Conservation (phyloP, 2,888 invertebrate species). For the Acronicta alni region DNA sequence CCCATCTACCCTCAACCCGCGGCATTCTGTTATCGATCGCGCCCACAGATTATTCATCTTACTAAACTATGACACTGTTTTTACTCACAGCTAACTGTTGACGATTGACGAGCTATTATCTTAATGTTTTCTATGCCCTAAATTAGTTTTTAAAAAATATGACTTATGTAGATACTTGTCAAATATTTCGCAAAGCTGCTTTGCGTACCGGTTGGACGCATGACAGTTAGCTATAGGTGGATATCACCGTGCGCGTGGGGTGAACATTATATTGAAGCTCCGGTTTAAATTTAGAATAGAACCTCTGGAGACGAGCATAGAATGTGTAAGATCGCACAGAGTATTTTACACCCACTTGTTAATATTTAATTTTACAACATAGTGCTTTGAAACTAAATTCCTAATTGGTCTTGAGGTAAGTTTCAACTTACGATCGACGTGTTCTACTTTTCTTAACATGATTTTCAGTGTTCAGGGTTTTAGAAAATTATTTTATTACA, state of each 20-base stretch:
- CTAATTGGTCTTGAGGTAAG: slow-evolving; percentile 2
- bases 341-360: slow-evolving; percentile 7
- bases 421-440: too few species aligned
- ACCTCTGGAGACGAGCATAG: slow-evolving; percentile 12
- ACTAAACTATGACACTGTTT: slow-evolving; percentile 74
- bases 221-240: slow-evolving; percentile 9
- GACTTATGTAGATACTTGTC: background rate
- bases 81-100: slow-evolving; percentile 52
- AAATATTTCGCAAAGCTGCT: background rate
- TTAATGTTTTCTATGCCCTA: slow-evolving; percentile 15
- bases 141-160: background rate
- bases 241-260: slow-evolving; percentile 10
- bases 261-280: slow-evolving; percentile 14
- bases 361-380: slow-evolving; percentile 4
- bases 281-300: slow-evolving; percentile 44
- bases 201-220: slow-evolving; percentile 8
- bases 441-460: background rate
- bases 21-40: slow-evolving; percentile 83
- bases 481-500: too few species aligned
- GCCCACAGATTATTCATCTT: slow-evolving; percentile 86
- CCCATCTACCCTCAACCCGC: slow-evolving; percentile 65
- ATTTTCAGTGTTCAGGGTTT: slow-evolving; percentile 6
- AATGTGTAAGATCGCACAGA: slow-evolving; percentile 13
- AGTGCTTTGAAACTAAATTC: slow-evolving; percentile 14
- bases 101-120: slow-evolving; percentile 28